A percentile compares a stretch with the other conserved stretches of the same genome.
Conservation (phyloP, 2,113 vertebrate genomes). For the Zosterops hypoxanthus region DNA sequence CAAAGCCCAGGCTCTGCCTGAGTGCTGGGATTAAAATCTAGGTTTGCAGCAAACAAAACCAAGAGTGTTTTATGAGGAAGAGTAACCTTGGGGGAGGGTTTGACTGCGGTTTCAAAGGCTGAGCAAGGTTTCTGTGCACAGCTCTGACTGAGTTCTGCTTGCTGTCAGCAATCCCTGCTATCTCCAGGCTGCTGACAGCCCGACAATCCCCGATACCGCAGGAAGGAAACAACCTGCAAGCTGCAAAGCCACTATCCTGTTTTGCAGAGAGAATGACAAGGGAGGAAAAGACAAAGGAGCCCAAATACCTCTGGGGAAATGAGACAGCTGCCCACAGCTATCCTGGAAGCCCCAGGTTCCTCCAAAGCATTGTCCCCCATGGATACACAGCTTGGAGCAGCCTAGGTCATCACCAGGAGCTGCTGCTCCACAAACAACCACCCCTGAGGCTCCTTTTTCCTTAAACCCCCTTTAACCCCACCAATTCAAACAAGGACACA, state of each 20-base stretch:
- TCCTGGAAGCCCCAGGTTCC: background rate
- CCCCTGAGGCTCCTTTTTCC: background rate
- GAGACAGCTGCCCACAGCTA: background rate
- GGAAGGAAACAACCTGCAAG: conserved; percentile 17
- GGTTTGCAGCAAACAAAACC: conserved; percentile 26
- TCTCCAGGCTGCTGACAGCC: conserved; percentile 56
- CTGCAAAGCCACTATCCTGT: background rate
- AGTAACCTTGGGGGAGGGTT: conserved; percentile 44
- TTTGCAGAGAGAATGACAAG: background rate
- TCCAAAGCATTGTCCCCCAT: background rate
- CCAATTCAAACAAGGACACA: background rate
- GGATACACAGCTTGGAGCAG: background rate
- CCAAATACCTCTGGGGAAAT: background rate
- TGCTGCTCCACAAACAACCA: background rate
- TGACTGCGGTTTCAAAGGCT: conserved; percentile 56
- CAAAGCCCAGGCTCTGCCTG: background rate
- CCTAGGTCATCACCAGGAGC: background rate
- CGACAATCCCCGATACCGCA: background rate
- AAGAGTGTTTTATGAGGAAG: background rate
- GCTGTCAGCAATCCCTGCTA: conserved; percentile 53
- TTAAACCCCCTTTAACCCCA: background rate
- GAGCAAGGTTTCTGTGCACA: conserved; percentile 45
- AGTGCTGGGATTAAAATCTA: conserved; percentile 10
- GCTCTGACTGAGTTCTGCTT: conserved; percentile 40
- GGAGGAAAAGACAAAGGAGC: background rate